phyloP scores from a whole-genome alignment of 2,888 invertebrate species.

The Ophion costatus region DNA sequence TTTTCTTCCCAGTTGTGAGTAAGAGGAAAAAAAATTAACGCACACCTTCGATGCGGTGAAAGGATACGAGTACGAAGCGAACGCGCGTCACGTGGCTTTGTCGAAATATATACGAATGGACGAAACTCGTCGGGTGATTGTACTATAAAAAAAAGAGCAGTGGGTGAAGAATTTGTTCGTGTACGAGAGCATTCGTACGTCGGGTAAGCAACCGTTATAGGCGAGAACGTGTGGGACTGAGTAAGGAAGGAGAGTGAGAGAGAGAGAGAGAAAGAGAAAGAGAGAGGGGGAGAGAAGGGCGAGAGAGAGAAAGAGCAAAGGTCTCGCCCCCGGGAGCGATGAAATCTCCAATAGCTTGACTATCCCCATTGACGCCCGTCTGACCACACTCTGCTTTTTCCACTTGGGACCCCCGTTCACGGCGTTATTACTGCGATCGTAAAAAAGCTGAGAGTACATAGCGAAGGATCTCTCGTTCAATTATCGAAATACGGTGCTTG shows the following conservation, averaged over 20 bases:
- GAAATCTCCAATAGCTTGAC: slow-evolving; percentile 64
- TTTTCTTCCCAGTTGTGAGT: slow-evolving; percentile 1
- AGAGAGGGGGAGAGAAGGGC: slow-evolving; percentile 14
- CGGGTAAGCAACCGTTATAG: background rate
- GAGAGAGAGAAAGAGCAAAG: slow-evolving; percentile 26
- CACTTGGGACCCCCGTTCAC: slow-evolving; percentile 35
- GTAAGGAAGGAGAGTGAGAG: too few relatives aligned
- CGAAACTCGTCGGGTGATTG: slow-evolving; percentile 15
- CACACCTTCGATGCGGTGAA: background rate
- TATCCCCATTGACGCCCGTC: slow-evolving; percentile 52
- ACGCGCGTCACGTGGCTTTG: slow-evolving; percentile 27
- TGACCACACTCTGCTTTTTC: slow-evolving; percentile 50
- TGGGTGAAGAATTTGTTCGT: slow-evolving; percentile 9
- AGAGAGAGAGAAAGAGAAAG: background rate
- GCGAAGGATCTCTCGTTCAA: background rate
- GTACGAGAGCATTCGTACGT: background rate
- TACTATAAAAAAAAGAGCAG: background rate
- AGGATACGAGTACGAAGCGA: background rate
- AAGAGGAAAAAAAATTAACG: slow-evolving; percentile 24
- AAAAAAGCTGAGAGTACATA: slow-evolving; percentile 20
- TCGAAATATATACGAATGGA: slow-evolving; percentile 15
- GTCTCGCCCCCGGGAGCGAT: slow-evolving; percentile 59
- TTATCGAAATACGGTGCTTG: slow-evolving; percentile 19
- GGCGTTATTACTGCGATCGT: slow-evolving; percentile 34
- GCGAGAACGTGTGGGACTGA: background rate